Evolutionary conservation across 2,113 vertebrate species (phyloP).

Genomic region (Heterocephalus glaber): DNA sequence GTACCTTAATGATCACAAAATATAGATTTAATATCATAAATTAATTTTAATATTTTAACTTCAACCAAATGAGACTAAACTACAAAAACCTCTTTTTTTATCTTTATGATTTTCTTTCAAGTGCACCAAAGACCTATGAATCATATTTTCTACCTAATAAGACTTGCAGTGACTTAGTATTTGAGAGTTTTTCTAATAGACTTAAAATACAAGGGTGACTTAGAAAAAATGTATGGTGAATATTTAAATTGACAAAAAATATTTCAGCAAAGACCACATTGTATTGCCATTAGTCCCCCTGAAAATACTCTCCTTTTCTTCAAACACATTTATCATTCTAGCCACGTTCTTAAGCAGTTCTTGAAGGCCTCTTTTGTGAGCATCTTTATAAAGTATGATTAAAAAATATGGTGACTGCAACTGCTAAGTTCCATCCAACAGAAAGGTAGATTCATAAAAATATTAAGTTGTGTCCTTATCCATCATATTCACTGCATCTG

Average conservation of each 20-base stretch:
- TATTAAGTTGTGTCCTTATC: not conserved
- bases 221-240: not conserved
- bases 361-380: not conserved
- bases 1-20: slow-evolving; percentile 11
- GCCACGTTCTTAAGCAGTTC: not conserved
- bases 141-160: not conserved
- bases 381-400: not conserved
- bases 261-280: not conserved
- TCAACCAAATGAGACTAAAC: not conserved
- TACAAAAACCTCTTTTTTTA: not conserved
- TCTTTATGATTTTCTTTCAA: not conserved
- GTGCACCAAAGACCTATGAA: not conserved
- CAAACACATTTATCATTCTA: not conserved
- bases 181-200: not conserved
- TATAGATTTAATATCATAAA: slow-evolving; percentile 7
- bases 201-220: not conserved
- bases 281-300: not conserved
- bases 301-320: not conserved
- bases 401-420: not conserved
- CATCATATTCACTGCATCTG: not conserved
- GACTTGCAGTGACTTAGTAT: not conserved
- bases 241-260: not conserved
- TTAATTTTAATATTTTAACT: not conserved
- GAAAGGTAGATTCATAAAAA: not conserved
- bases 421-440: not conserved